These are phyloP conservation scores for Ptychadena robeensis DNA, from an alignment of 2,797 vertebrate genomes.

Conservation along the genomic window DNA sequence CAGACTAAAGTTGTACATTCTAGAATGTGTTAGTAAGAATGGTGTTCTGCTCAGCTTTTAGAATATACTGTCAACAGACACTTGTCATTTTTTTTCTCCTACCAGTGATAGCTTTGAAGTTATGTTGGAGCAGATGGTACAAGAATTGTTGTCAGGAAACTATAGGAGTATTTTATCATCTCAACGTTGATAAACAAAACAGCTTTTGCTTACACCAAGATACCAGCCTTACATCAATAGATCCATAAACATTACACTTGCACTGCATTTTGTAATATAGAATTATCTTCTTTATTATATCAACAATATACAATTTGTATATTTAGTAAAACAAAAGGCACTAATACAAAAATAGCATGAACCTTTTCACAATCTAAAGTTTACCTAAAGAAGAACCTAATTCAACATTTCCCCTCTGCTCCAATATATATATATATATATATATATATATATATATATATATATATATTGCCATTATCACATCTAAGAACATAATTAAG, in stretches of 20 bases:
- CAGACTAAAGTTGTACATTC: not conserved
- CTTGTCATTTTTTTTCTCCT: conserved; percentile 35
- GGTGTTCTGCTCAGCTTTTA: not conserved
- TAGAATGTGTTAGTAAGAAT: not conserved
- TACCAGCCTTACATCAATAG: not conserved
- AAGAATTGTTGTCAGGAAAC: conserved; percentile 29
- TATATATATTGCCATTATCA: no score
- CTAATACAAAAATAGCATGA: no score
- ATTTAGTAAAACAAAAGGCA: no score
- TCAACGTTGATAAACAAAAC: conserved; percentile 5
- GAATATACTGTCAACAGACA: conserved; percentile 36
- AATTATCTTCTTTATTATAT: not conserved
- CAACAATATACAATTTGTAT: no score
- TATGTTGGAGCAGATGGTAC: conserved; percentile 32
- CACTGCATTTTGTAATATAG: not conserved
- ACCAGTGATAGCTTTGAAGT: conserved; percentile 36
- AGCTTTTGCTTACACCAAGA: not conserved
- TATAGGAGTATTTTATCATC: conserved; percentile 23
- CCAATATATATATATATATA: no score
- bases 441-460: no score
- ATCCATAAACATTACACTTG: not conserved
- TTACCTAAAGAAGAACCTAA: no score
- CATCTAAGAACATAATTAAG: no score
- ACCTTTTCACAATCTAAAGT: no score
- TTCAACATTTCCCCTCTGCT: no score